These are phyloP conservation scores for Varroa destructor DNA, from an alignment of 1,140 invertebrate genomes.

Conservation along the genomic window DNA sequence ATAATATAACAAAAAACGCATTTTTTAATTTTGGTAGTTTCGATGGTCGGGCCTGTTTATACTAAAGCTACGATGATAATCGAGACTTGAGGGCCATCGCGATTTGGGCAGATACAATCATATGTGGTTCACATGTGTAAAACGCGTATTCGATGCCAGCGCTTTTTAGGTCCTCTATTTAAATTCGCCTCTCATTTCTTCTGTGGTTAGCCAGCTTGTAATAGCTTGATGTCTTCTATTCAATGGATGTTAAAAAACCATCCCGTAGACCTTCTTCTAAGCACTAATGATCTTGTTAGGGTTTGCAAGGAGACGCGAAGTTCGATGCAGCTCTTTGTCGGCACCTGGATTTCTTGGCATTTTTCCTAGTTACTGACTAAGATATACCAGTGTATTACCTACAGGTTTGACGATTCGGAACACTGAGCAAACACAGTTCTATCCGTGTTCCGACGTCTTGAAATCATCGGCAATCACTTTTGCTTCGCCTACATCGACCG, in stretches of 20 bases:
- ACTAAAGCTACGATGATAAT: no score
- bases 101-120: no score
- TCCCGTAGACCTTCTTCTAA: constrained; percentile 68
- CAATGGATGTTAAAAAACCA: constrained; percentile 48
- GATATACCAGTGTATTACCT: constrained; percentile 78
- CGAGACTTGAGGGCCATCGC: no score
- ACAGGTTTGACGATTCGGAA: constrained; percentile 68
- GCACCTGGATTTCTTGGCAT: constrained; percentile 62
- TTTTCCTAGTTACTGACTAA: constrained; percentile 74
- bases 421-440: constrained; percentile 65
- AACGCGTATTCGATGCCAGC: no score
- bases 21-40: no score
- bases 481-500: constrained; percentile 37
- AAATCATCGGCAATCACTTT: constrained; percentile 40
- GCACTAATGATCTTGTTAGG: constrained; percentile 76
- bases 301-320: constrained; percentile 75
- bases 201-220: no score
- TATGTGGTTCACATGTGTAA: no score
- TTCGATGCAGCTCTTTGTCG: constrained; percentile 67
- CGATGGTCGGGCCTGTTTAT: no score
- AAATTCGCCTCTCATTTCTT: no score
- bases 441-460: constrained; percentile 51
- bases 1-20: no score
- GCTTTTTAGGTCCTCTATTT: no score
- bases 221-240: no score